Evolutionary conservation across 2,113 vertebrate genomes (phyloP), one percentile per base, ranked within the genome.

Genomic region (Melanocharis versteri): DNA sequence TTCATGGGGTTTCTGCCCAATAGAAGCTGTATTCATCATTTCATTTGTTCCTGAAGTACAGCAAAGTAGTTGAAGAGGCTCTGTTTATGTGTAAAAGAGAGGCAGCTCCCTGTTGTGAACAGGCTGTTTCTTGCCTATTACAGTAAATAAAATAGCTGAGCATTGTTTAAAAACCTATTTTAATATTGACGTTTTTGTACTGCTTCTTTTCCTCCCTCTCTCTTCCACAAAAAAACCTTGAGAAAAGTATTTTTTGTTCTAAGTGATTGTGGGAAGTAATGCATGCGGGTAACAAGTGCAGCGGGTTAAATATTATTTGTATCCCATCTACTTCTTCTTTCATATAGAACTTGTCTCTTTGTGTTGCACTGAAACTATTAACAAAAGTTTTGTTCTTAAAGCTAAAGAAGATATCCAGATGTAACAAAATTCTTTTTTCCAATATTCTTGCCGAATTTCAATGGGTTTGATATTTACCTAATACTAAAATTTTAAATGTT

Each of bases 81-180:
- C 54, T 69, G 30, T 93, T 94, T 95, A 92, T 83, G 39, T 89
- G 68, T 81, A 83, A 93, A 64, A 93, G 40, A 95, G 31, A 79
- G 45, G 47, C 73, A 91, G 7, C 21, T 53, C 51, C 68, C 62
- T 66, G 13, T 33, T 7, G 31, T 75, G 83, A 92, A 40, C 37
- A 90, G 71, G 15, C 27, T 81, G 33, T 44, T 96, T 90, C 37
- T 51, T 87, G 15, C 13, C 42, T 91, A n/a, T 60, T 66, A 50
- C 8, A 39, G 33, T 65, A 90, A 83, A 90, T 53, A 80, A 66
- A 88, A 91, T 50, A 83, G 20, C n/a, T 83, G 75, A 64, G 5
- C 28, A 89, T 64, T 87, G 50, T 33, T 90, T 68, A 40, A 64
- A 87, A 70, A 48, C 6, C 39, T 65, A 31, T 66, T 56, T 87